phyloP scores from a whole-genome alignment of 1,140 invertebrate genomes.

The Solenopsis fugax region DNA sequence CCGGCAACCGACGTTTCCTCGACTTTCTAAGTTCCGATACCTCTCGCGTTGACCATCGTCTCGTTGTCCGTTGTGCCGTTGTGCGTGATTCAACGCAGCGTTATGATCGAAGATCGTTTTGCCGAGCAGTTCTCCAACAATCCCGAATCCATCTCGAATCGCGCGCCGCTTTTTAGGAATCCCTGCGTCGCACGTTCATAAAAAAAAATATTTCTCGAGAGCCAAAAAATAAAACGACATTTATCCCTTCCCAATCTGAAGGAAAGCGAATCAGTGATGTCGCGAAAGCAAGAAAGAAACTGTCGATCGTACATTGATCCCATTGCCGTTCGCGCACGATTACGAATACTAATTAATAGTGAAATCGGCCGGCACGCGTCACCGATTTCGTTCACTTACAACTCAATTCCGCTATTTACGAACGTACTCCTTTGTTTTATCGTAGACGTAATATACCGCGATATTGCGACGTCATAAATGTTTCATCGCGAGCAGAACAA shows the following conservation, averaged over 20 bases:
- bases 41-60: conserved; percentile 32
- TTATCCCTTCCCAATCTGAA: neutral
- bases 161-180: neutral
- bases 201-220: neutral
- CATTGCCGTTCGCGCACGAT: conserved; percentile 13
- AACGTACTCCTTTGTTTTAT: conserved; percentile 1
- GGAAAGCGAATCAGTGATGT: neutral
- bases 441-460: conserved; percentile 15
- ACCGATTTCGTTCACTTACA: conserved; percentile 13
- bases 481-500: conserved; percentile 28
- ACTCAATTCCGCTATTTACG: conserved; percentile 14
- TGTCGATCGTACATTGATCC: neutral
- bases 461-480: conserved; percentile 1
- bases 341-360: conserved; percentile 61
- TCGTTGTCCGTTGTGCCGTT: neutral
- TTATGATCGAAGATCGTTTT: neutral
- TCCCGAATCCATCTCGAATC: neutral
- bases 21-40: conserved; percentile 58
- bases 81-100: conserved; percentile 5
- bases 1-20: conserved; percentile 43
- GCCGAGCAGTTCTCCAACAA: neutral
- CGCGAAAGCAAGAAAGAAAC: conserved; percentile 3
- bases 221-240: neutral
- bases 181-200: no score
- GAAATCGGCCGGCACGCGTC: conserved; percentile 27